phyloP scores from a whole-genome alignment of 2,113 vertebrate genomes.

The Melospiza melodia region DNA sequence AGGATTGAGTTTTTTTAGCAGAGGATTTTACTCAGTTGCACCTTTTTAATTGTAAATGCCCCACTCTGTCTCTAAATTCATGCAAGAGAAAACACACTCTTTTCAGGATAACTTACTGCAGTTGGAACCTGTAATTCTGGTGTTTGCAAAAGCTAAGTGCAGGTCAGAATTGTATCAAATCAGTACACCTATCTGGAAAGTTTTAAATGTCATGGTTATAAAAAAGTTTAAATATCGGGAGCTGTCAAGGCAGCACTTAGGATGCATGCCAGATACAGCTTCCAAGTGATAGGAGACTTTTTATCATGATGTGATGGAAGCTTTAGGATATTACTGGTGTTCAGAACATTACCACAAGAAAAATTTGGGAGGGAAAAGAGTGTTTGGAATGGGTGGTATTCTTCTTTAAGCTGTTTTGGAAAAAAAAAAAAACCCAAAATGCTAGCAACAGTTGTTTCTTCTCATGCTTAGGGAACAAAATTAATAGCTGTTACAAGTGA shows the following conservation, averaged over 20 bases:
- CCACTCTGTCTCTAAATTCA: neutral
- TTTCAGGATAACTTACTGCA: neutral
- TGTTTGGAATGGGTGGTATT: neutral
- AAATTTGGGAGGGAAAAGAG: neutral
- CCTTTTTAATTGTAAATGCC: neutral
- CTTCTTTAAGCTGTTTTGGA: neutral
- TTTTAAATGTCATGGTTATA: neutral
- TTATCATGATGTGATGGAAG: neutral
- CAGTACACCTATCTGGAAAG: neutral
- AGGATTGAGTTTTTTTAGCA: neutral
- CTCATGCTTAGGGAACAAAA: neutral
- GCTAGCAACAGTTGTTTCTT: neutral
- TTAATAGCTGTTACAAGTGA: neutral
- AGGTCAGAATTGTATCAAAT: neutral
- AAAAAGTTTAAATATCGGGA: neutral
- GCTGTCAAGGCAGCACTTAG: neutral
- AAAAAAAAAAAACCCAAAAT: rapidly evolving
- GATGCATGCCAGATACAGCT: neutral
- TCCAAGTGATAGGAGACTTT: neutral
- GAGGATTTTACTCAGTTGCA: neutral
- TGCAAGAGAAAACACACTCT: neutral
- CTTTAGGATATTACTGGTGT: neutral
- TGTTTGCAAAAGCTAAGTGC: neutral
- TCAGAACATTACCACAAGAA: neutral
- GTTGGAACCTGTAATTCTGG: neutral